Evolutionary conservation across 2,888 invertebrate genomes (phyloP), one percentile per base, ranked within the genome.

Genomic region (Quadriops clusia): DNA sequence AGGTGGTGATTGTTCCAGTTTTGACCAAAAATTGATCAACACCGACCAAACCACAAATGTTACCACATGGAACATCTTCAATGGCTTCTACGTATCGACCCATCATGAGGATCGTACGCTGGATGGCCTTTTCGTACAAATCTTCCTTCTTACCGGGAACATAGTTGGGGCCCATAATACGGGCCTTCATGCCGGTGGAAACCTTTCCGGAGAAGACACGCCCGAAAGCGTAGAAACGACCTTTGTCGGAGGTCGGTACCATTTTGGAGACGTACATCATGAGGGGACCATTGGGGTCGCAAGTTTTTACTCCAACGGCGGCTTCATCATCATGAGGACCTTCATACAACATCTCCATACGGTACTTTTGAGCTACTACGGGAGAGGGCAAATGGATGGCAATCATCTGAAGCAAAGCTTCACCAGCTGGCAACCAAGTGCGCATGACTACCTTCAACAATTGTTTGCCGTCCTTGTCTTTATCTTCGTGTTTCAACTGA

Each of bases 191-290:
- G 34, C 90, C 91, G 33, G 90, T 90, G 44, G 78, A 68, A 5
- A 85, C 42, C 64, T 83, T 90, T 52, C 98, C 98, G 46, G 97
- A 87, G 74, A 99, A 99, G 16, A 99, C 98, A 66, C 98, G 94
- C 28, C 98, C 98, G 63, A 99, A 99, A 38, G 98, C 98, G 65
- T 95, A 99, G 81, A 99, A 99, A 60, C 98, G 85, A 40, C 98
- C 98, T 71, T 99, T 99, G 65, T 99, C 98, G 8, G 91, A 83
- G 9, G 98, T 99, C 45, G 98, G 98, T 61, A 99, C 98, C 98
- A 99, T 99, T 69, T 99, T 99, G 28, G 94, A 94, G 46, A 99
- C 75, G 76, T 99, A 99, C 98, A 99, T 99, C 95, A 99, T 98
- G 35, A 99, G 74, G 9, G 95, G 97, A 23, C 85, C 98, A 46